Evolutionary conservation across 2,113 vertebrate species (phyloP), one percentile per base, ranked within the genome.

Genomic region (Ardeotis arabs): DNA sequence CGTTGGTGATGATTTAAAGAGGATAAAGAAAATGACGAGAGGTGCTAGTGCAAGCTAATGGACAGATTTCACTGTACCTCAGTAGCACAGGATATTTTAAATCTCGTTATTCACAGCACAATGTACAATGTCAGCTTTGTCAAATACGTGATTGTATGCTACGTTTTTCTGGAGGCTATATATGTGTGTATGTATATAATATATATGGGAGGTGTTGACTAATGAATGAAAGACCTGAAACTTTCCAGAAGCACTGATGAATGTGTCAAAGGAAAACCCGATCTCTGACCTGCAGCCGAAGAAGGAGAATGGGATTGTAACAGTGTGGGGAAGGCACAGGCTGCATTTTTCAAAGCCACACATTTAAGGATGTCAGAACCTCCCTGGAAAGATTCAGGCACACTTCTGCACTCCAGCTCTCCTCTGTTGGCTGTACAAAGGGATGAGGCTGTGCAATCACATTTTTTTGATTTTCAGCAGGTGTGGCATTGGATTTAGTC

Each of bases 1-100:
- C 28, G 24, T 14, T 4, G 7, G 70, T 73, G 66, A 50, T 69
- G 81, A 85, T 84, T 94, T 95, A 63, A 84, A 87, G 95, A 92
- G 81, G 77, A 89, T 87, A 35, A 37, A 87, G 92, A 85, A 83
- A 70, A 82, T 73, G 28, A 69, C 5, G 12, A 73, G 23, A 31
- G 33, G 29, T 81, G 58, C 62, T 89, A 24, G 35, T 69, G 83
- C 56, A 60, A 66, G 24, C 37, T 87, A 69, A 72, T 58, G 63
- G 67, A 29, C 52, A 73, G 59, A 74, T 76, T 82, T 87, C 80
- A 47, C 66, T 94, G 89, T 66, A 55, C 55, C 81, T 84, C 67
- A 31, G 0, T 62, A 91, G 76, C 69, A 58, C 17, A 49, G 29
- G 37, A 14, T 78, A 55, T 76, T 92, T 94, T 73, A 87, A 84